Evolutionary conservation across 1,140 invertebrate genomes (phyloP).

Genomic region (Sitophilus oryzae): DNA sequence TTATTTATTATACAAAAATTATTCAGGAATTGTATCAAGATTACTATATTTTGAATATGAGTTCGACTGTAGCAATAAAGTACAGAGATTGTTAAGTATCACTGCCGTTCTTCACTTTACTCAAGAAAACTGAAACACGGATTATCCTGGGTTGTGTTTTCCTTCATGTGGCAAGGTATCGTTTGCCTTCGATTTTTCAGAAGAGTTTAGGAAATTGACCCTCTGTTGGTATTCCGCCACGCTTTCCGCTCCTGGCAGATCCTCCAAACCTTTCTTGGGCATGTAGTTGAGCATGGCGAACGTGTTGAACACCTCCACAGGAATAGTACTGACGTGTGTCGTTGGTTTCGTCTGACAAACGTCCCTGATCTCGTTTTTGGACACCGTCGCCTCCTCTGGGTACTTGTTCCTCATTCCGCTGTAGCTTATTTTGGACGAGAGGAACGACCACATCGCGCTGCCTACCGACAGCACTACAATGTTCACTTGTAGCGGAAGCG

Average conservation of each 20-base stretch:
- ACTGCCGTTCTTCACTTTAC: too few species aligned
- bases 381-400: slow-evolving; percentile 47
- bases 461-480: slow-evolving; percentile 54
- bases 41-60: too few species aligned
- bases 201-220: too few species aligned
- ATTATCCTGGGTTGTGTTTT: too few species aligned
- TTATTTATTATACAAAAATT: too few species aligned
- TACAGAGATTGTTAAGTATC: too few species aligned
- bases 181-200: too few species aligned
- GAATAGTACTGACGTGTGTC: slow-evolving; percentile 33
- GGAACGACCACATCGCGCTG: slow-evolving; percentile 54
- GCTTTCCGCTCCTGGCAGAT: slow-evolving; percentile 48
- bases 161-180: too few species aligned
- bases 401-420: slow-evolving; percentile 56
- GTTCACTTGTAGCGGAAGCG: slow-evolving; percentile 48
- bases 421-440: slow-evolving; percentile 54
- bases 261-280: slow-evolving; percentile 47
- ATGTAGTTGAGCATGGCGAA: slow-evolving; percentile 45
- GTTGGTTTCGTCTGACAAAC: neutral
- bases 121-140: too few species aligned
- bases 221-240: slow-evolving; percentile 37
- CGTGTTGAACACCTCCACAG: slow-evolving; percentile 45
- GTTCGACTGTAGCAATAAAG: too few species aligned
- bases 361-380: too few species aligned
- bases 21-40: too few species aligned